Conservation (phyloP, 2,797 vertebrate genomes). For the Lacerta viridis region DNA sequence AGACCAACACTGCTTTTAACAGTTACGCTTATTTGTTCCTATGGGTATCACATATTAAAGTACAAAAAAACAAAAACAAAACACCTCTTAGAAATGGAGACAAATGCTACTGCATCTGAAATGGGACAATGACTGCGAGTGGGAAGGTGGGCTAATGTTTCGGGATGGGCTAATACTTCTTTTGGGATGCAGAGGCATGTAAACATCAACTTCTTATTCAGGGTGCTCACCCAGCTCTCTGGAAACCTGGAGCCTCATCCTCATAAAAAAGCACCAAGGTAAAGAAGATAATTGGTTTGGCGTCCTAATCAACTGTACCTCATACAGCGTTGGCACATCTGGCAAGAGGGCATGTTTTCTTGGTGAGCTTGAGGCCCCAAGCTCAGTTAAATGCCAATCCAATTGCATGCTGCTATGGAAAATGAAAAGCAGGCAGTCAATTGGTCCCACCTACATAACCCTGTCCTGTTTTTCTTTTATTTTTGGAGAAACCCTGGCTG, state of each 20-base stretch:
- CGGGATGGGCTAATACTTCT: background rate
- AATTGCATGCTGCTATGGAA: background rate
- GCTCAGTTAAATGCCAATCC: background rate
- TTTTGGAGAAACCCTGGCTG: slow-evolving; percentile 50
- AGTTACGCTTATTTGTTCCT: too few species aligned
- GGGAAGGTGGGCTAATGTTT: too few species aligned
- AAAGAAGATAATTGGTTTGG: background rate
- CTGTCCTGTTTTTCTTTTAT: slow-evolving; percentile 41
- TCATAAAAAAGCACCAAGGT: background rate
- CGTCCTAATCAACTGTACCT: background rate
- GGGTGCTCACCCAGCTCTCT: background rate
- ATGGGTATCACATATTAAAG: too few species aligned
- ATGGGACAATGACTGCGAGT: too few species aligned
- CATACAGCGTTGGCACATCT: background rate
- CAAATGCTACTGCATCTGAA: too few species aligned
- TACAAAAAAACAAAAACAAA: too few species aligned
- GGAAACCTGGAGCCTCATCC: background rate
- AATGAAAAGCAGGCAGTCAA: background rate
- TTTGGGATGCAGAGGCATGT: background rate
- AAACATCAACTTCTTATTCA: background rate
- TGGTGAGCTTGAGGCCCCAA: background rate
- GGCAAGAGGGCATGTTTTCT: background rate
- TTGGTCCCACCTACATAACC: background rate
- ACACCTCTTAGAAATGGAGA: too few species aligned
- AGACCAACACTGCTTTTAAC: too few species aligned